Base-by-base conservation (phyloP, 1,140 invertebrate species). In the Zaprionus ornatus region DNA sequence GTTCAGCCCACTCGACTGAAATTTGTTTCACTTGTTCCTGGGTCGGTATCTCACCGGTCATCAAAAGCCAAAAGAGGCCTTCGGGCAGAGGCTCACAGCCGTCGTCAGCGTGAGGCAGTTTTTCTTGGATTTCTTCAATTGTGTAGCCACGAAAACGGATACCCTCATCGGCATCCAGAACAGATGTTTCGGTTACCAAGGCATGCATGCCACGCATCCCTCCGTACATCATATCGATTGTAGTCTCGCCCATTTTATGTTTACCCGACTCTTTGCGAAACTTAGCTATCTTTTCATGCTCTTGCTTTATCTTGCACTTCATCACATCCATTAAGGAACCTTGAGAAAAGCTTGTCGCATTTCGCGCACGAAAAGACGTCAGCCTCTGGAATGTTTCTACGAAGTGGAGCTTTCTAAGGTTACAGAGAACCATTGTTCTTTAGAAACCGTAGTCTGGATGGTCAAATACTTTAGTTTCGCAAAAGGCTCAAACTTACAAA, bases 131-230 rank as follows among this genome's bases (percentile, higher is more conserved):
- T 98, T 97, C 88, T 12, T 96, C 97, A 77, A 97, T 96, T 2
- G 64, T 57, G 4, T 56, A 23, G 10, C 98, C 98, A 60, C 98
- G 96, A 94, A 99, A 99, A 45, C 96, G 94, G 91, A 99, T 99
- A 54, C 98, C 98, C 92, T 99, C 97, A 63, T 99, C 97, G 4
- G 98, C 94, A 91, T 99, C 98, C 57, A 99, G 93, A 13, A 98
- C 96, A 9, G 98, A 99, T 1, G 98, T 98, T 92, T 99, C 98
- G 93, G 97, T 98, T 0, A 99, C 96, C n/a, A 99, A 93, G 61
- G 97, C 97, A 88, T 97, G 97, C 92, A 99, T 98, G 4, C 98
- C 98, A 81, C 98, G 94, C 98, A 99, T 99, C 37, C 98, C 98
- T 80, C 98, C 98, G 15, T 66, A 66, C 93, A 99, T 99, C 94